These are phyloP conservation scores for Leucoraja ocellata DNA, from an alignment of 2,797 vertebrate genomes.

Conservation along the genomic window DNA sequence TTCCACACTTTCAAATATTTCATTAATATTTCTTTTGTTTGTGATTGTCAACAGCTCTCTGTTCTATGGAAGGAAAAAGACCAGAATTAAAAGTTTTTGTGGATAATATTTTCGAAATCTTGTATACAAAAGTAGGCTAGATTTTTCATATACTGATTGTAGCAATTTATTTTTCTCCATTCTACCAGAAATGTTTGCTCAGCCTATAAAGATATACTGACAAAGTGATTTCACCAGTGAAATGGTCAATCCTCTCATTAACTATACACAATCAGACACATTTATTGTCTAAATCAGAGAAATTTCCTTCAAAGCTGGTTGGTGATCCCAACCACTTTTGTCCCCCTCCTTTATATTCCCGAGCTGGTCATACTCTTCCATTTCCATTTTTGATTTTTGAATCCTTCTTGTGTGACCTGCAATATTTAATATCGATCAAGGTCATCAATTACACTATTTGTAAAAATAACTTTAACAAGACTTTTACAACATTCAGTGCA, in stretches of 20 bases:
- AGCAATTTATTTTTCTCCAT: background rate
- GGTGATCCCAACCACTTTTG: background rate
- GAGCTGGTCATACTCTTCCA: background rate
- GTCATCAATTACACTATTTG: background rate
- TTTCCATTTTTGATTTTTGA: background rate
- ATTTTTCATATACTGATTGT: background rate
- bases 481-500: background rate
- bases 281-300: background rate
- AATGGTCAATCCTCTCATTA: background rate
- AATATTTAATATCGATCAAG: background rate
- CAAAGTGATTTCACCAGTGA: too few species aligned
- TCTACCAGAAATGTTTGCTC: background rate
- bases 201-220: background rate
- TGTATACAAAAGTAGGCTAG: background rate
- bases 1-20: background rate
- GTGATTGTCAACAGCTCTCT: background rate
- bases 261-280: background rate
- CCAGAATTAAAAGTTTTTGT: background rate
- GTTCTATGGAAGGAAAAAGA: background rate
- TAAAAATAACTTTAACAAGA: background rate
- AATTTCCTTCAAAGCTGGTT: background rate
- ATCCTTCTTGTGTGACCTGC: background rate
- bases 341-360: background rate
- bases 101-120: background rate
- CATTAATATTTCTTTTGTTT: background rate